phyloP scores from a whole-genome alignment of 2,113 vertebrate species.

The Sapajus apella region DNA sequence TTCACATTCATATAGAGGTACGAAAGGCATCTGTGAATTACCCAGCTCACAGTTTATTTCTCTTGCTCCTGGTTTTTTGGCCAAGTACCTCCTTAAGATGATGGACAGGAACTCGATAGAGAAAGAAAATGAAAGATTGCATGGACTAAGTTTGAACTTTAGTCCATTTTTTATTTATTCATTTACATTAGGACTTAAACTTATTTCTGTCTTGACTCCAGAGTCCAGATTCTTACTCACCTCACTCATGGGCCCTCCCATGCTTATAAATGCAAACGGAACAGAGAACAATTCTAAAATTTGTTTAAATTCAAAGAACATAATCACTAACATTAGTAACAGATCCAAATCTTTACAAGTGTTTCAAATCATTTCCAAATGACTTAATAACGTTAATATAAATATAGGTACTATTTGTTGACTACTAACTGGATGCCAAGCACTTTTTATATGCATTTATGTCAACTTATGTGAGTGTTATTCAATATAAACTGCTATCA shows the following conservation, averaged over 20 bases:
- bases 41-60: background rate
- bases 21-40: background rate
- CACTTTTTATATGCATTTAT: constrained; percentile 57
- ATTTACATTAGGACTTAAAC: constrained; percentile 44
- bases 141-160: constrained; percentile 30
- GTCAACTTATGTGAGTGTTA: constrained; percentile 31
- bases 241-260: background rate
- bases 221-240: constrained; percentile 33
- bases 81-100: background rate
- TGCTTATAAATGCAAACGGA: constrained; percentile 16
- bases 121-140: constrained; percentile 24
- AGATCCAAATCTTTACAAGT: constrained; percentile 41
- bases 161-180: constrained; percentile 33
- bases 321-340: constrained; percentile 54
- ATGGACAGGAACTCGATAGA: background rate
- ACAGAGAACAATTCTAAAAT: constrained; percentile 7
- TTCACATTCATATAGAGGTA: background rate
- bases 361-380: constrained; percentile 51
- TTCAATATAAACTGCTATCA: constrained; percentile 29
- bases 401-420: constrained; percentile 49
- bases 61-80: background rate
- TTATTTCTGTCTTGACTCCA: constrained; percentile 38
- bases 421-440: constrained; percentile 33
- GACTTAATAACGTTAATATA: constrained; percentile 49
- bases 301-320: constrained; percentile 49